Conservation (phyloP, 2,113 vertebrate genomes). For the Nothobranchius furzeri region DNA sequence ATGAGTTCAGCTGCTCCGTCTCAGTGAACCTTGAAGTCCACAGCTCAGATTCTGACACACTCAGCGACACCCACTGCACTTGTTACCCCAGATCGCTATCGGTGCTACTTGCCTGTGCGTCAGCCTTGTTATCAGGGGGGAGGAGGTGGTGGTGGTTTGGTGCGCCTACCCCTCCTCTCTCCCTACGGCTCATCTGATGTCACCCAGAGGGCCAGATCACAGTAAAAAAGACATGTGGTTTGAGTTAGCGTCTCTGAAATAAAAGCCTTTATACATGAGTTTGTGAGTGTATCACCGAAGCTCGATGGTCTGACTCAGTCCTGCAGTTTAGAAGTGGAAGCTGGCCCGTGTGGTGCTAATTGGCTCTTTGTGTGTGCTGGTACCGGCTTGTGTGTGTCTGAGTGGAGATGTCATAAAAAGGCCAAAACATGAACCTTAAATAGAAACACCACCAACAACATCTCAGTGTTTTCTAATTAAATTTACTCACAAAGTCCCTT, state of each 20-base stretch:
- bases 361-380: conserved; percentile 13
- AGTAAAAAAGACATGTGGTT: conserved; percentile 74
- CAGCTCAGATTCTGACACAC: conserved; percentile 30
- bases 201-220: conserved; percentile 57
- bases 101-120: conserved; percentile 43
- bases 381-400: conserved; percentile 26
- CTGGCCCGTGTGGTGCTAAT: conserved; percentile 11
- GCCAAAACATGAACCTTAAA: not conserved
- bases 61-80: conserved; percentile 47
- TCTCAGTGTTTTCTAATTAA: no score
- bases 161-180: not conserved
- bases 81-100: conserved; percentile 66
- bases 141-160: not conserved
- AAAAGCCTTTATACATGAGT: conserved; percentile 41
- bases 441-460: no score
- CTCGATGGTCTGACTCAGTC: conserved; percentile 11
- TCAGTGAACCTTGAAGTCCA: not conserved
- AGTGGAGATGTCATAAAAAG: not conserved
- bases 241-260: conserved; percentile 66
- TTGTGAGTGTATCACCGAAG: conserved; percentile 15
- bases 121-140: conserved; percentile 34
- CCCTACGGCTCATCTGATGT: conserved; percentile 15
- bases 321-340: conserved; percentile 7
- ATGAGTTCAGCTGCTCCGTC: not conserved
- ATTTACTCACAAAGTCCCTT: not conserved